Evolutionary conservation across 2,797 vertebrate genomes (phyloP).

Genomic region (Leptodactylus fallax): DNA sequence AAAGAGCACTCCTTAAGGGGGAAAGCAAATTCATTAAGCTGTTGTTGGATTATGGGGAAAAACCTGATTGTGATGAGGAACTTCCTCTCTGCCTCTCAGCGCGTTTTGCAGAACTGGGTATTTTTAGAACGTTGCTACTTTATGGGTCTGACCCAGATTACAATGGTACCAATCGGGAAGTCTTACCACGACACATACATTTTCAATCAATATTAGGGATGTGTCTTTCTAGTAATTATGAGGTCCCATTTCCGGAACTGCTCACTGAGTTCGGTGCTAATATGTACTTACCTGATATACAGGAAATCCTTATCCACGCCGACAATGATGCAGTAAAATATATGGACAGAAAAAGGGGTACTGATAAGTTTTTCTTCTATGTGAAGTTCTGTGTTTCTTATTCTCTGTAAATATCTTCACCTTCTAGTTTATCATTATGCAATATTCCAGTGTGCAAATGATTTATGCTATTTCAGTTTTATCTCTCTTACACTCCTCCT

Average conservation of each 20-base stretch:
- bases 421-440: no score
- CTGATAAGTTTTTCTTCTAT: not conserved
- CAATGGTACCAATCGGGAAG: slow-evolving; percentile 85
- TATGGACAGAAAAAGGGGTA: slow-evolving; percentile 88
- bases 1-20: slow-evolving; percentile 77
- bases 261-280: slow-evolving; percentile 94
- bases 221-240: slow-evolving; percentile 78
- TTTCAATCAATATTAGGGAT: slow-evolving; percentile 87
- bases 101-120: slow-evolving; percentile 87
- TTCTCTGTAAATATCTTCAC: no score
- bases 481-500: no score
- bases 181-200: slow-evolving; percentile 74
- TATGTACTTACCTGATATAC: slow-evolving; percentile 82
- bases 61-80: slow-evolving; percentile 82
- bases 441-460: no score
- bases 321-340: slow-evolving; percentile 78
- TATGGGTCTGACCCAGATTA: slow-evolving; percentile 89
- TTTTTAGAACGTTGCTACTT: slow-evolving; percentile 87
- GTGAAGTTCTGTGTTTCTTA: no score
- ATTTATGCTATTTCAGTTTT: no score
- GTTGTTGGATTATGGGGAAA: slow-evolving; percentile 74
- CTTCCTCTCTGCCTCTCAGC: slow-evolving; percentile 90
- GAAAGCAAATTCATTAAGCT: slow-evolving; percentile 76
- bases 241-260: slow-evolving; percentile 82
- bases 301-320: slow-evolving; percentile 70